Evolutionary conservation across 2,113 vertebrate genomes (phyloP).

Genomic region (Urocolius indicus): DNA sequence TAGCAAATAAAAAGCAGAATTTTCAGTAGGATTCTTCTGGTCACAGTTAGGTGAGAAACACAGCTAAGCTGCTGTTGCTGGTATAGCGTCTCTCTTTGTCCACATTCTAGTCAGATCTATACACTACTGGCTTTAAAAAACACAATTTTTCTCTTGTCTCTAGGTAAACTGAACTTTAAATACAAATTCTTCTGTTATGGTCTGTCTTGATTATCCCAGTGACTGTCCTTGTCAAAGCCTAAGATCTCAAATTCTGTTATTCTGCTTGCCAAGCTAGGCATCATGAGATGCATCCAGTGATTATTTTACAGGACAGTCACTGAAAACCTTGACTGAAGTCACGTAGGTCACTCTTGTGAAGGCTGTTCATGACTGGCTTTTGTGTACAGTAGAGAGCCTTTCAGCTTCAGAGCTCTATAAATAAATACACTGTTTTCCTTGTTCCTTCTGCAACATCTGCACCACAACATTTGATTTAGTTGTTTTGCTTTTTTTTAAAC

Average conservation of each 20-base stretch:
- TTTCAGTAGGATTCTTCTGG: not conserved
- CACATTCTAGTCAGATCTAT: not conserved
- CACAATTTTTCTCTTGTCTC: not conserved
- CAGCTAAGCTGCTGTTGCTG: not conserved
- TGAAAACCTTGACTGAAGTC: not conserved
- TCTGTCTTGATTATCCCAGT: not conserved
- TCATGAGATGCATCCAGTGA: not conserved
- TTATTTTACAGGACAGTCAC: not conserved
- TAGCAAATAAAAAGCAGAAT: not conserved
- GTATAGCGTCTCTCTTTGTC: not conserved
- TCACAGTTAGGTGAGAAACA: not conserved
- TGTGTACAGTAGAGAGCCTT: not conserved
- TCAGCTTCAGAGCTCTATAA: not conserved
- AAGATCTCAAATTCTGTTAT: not conserved
- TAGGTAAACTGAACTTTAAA: not conserved
- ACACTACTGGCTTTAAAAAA: not conserved
- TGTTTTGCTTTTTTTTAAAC: not conserved
- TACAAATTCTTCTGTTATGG: not conserved
- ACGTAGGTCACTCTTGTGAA: not conserved
- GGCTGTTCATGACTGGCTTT: not conserved
- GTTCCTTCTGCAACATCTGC: not conserved
- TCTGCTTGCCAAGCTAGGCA: not conserved
- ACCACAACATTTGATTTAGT: not conserved
- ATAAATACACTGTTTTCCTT: not conserved
- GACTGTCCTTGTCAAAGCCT: not conserved